Conservation (phyloP, 1,140 invertebrate genomes). For the Copidosoma floridanum region DNA sequence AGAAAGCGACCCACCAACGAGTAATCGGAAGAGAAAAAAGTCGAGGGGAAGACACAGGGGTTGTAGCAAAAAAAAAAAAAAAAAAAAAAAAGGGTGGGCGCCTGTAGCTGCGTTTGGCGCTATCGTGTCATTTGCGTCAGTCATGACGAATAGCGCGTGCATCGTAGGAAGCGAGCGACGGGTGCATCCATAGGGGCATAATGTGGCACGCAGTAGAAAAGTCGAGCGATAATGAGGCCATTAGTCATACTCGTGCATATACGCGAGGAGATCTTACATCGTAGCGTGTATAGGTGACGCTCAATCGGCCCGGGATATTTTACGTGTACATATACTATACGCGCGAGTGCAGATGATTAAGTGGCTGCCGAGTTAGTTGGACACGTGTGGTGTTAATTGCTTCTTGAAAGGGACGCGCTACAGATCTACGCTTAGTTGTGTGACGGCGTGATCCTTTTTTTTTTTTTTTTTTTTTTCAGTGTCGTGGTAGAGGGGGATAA, state of each 20-base stretch:
- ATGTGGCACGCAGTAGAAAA: conserved; percentile 6
- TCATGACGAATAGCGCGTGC: no score
- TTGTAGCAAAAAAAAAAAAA: no score
- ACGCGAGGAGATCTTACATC: no score
- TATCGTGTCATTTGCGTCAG: no score
- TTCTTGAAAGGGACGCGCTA: conserved; percentile 33
- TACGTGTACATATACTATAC: no score
- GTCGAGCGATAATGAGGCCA: conserved; percentile 30
- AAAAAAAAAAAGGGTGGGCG: background rate
- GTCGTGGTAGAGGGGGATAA: no score
- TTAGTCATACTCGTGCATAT: no score
- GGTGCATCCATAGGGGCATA: no score
- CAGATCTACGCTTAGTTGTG: background rate
- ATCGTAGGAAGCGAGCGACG: no score
- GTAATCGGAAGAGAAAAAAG: conserved; percentile 9
- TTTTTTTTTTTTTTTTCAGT: background rate
- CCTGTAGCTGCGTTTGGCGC: no score
- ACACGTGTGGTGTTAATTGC: conserved; percentile 46
- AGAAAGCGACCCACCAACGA: conserved; percentile 1
- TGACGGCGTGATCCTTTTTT: no score
- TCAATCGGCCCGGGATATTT: conserved; percentile 39
- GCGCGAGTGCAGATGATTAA: conserved; percentile 42
- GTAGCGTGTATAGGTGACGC: conserved; percentile 21
- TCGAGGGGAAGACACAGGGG: no score
- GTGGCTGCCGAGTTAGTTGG: conserved; percentile 33